Base-by-base conservation (phyloP, 2,888 invertebrate genomes). In the Platerodrilus igneus region DNA sequence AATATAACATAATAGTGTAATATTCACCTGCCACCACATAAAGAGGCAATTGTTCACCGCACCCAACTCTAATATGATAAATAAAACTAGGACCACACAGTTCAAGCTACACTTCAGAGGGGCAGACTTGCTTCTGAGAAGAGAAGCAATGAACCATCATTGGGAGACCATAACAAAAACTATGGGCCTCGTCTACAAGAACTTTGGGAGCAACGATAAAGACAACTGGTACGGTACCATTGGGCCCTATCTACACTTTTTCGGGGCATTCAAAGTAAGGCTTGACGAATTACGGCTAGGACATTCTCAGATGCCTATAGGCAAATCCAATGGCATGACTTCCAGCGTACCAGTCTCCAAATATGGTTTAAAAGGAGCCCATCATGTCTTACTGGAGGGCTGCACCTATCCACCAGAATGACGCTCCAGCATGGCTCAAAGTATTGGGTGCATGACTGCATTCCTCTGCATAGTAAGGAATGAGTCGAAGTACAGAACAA, bases 361-460 rank as follows among this genome's bases (percentile, higher is more conserved):
- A 23, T 52, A 52, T 22, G 51, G 51, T 1, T 9, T 53, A 0
- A 28, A 36, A 23, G 50, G 50, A 1, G 14, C 26, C 4, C 51
- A 52, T 9, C 48, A 53, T 20, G 28, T 49, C 2, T 14, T 52
- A 1, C 18, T 53, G 7, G 51, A 52, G 22, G 53, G 50, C 3
- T 26, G 39, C 30, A 45, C 47, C 1, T 50, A 29, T 17, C 47
- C 53, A 13, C 50, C 53, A 0, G 53, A 53, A 13, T 45, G 47
- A 16, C 20, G 53, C 19, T 20, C 33, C 1, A 49, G 47, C 2
- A 54, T 55, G 52, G 52, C 51, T 7, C 54, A 54, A 34, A 42
- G 32, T 13, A 1, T 52, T 2, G 51, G 54, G 0, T 51, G 49
- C 0, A 45, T 54, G 45, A 55, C 55, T 1, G 28, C 41, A 4